These are phyloP conservation scores for Heliconius melpomene DNA, from an alignment of 1,140 invertebrate species.

Conservation along the genomic window DNA sequence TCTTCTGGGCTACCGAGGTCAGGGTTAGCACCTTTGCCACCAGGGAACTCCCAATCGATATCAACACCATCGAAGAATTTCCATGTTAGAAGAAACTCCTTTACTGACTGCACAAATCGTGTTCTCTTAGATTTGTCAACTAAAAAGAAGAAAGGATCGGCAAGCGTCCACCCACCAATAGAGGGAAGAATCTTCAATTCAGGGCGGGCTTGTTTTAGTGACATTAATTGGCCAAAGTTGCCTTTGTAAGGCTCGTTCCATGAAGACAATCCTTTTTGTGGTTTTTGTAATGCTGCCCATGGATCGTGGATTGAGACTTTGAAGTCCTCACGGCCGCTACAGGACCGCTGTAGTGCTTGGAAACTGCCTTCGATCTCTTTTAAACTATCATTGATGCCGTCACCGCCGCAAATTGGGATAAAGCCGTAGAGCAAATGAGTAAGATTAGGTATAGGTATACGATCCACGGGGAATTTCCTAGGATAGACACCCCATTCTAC, in stretches of 20 bases:
- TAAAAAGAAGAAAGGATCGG: constrained; percentile 77
- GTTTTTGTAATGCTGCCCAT: constrained; percentile 76
- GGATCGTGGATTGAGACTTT: constrained; percentile 77
- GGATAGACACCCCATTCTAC: constrained; percentile 77
- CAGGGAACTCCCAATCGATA: constrained; percentile 77
- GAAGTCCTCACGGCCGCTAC: constrained; percentile 74
- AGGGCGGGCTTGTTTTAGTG: constrained; percentile 70
- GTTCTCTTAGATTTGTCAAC: constrained; percentile 65
- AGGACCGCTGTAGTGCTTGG: constrained; percentile 72
- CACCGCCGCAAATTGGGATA: constrained; percentile 75
- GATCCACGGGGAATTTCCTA: constrained; percentile 72
- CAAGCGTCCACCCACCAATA: constrained; percentile 75
- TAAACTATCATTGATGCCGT: constrained; percentile 77
- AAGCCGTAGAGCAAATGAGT: constrained; percentile 75
- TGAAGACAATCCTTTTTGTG: constrained; percentile 70
- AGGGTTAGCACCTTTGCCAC: constrained; percentile 74
- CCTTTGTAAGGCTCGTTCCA: constrained; percentile 79
- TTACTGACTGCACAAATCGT: constrained; percentile 72
- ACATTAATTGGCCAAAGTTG: constrained; percentile 76
- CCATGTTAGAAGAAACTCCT: constrained; percentile 74
- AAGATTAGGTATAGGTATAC: constrained; percentile 67
- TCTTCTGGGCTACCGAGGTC: constrained; percentile 68
- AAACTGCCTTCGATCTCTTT: constrained; percentile 79
- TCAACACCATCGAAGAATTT: constrained; percentile 78
- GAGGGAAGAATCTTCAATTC: constrained; percentile 76